Percentiles rank a stretch among this genome's conserved stretches.
phyloP scores from a whole-genome alignment of 2,888 invertebrate species.

The Mesoligia furuncula region DNA sequence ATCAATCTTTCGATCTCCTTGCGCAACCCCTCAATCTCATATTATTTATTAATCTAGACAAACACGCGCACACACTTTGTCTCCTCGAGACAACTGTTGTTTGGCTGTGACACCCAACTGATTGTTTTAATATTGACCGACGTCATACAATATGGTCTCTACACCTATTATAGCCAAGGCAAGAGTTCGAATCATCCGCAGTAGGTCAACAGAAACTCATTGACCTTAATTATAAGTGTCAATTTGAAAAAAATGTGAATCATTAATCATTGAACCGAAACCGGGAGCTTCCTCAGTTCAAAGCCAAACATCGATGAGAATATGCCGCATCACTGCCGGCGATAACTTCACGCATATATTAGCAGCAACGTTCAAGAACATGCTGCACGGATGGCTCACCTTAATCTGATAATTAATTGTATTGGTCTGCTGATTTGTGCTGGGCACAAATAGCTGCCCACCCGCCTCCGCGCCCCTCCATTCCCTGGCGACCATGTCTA shows the following conservation, averaged over 20 bases:
- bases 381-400: slow-evolving; percentile 86
- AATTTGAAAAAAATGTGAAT: slow-evolving; percentile 53
- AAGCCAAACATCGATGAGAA: slow-evolving; percentile 70
- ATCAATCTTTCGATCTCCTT: slow-evolving; percentile 82
- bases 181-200: slow-evolving; percentile 45
- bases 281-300: slow-evolving; percentile 66
- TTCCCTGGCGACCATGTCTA: slow-evolving; percentile 75
- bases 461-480: slow-evolving; percentile 78
- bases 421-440: slow-evolving; percentile 89
- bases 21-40: slow-evolving; percentile 78
- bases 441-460: slow-evolving; percentile 87
- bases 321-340: slow-evolving; percentile 71
- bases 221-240: slow-evolving; percentile 61
- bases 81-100: slow-evolving; percentile 69
- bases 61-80: slow-evolving; percentile 70
- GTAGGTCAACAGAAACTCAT: slow-evolving; percentile 50
- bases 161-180: slow-evolving; percentile 64
- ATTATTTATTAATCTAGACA: slow-evolving; percentile 80
- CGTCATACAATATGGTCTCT: slow-evolving; percentile 54
- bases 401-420: slow-evolving; percentile 91
- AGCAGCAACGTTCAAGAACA: slow-evolving; percentile 82
- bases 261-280: slow-evolving; percentile 56
- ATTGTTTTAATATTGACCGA: slow-evolving; percentile 66
- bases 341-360: slow-evolving; percentile 78
- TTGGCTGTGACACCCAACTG: slow-evolving; percentile 68